Evolutionary conservation across 2,797 vertebrate species (phyloP).

Genomic region (Macrochelys suwanniensis): DNA sequence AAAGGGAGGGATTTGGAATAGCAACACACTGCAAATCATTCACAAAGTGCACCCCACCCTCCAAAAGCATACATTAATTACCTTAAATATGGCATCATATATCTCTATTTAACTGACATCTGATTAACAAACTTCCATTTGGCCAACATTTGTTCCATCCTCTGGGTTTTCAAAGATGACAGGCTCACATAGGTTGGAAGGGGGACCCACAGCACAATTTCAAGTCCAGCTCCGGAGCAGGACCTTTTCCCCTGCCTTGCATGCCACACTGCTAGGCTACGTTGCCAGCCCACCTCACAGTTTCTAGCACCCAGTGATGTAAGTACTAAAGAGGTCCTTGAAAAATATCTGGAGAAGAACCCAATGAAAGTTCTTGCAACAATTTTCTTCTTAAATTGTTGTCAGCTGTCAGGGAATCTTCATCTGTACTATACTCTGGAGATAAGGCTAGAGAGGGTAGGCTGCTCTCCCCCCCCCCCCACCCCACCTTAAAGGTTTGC

Average conservation of each 20-base stretch:
- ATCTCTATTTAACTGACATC: background rate
- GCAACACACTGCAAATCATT: background rate
- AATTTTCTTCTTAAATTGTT: background rate
- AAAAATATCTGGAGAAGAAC: background rate
- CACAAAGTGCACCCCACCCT: background rate
- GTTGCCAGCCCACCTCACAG: background rate
- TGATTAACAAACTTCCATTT: background rate
- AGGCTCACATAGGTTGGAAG: background rate
- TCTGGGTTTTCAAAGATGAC: background rate
- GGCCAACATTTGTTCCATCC: fast-evolving
- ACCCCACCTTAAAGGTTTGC: background rate
- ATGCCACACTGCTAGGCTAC: background rate
- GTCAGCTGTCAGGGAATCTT: background rate
- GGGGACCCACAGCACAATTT: background rate
- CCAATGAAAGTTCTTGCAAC: background rate
- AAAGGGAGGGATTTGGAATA: background rate
- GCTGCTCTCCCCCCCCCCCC: background rate
- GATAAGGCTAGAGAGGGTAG: background rate
- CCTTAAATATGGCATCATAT: background rate
- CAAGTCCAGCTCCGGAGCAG: background rate
- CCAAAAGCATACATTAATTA: background rate
- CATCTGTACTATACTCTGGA: background rate
- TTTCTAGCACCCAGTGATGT: background rate
- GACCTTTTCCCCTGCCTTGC: background rate
- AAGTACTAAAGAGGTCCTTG: background rate